Evolutionary conservation across 2,888 invertebrate species (phyloP).

Genomic region (Melinaea menophilus): DNA sequence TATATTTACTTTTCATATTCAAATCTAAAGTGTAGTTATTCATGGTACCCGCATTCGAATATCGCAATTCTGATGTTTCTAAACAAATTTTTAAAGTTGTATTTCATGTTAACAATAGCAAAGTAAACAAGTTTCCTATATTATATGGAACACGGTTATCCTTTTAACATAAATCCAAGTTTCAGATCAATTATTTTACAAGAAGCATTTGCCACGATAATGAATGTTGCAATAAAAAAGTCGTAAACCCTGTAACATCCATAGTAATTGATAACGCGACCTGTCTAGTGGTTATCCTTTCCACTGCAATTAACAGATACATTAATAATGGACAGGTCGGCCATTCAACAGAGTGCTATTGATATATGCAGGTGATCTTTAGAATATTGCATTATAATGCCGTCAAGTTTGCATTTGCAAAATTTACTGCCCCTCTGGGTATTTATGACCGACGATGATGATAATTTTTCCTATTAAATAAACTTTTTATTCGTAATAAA

Average conservation of each 20-base stretch:
- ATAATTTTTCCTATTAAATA: too few species aligned
- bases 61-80: too few species aligned
- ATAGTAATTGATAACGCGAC: slow-evolving; percentile 37
- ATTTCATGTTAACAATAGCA: too few species aligned
- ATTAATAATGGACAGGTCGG: slow-evolving; percentile 51
- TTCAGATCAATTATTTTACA: neutral
- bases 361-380: slow-evolving; percentile 57
- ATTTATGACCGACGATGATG: neutral
- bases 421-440: slow-evolving; percentile 47
- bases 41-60: too few species aligned
- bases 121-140: neutral
- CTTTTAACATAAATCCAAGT: neutral
- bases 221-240: slow-evolving; percentile 5
- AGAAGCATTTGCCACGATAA: slow-evolving; percentile 1
- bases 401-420: slow-evolving; percentile 56
- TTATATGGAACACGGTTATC: neutral
- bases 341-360: slow-evolving; percentile 50
- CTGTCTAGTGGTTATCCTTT: slow-evolving; percentile 53
- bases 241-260: slow-evolving; percentile 28
- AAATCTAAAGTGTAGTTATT: too few species aligned
- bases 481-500: too few species aligned
- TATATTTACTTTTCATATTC: too few species aligned
- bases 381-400: slow-evolving; percentile 36
- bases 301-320: slow-evolving; percentile 55
- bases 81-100: too few species aligned